Evolutionary conservation across 2,888 invertebrate species (phyloP).

Genomic region (Lasioglossum marginatum): DNA sequence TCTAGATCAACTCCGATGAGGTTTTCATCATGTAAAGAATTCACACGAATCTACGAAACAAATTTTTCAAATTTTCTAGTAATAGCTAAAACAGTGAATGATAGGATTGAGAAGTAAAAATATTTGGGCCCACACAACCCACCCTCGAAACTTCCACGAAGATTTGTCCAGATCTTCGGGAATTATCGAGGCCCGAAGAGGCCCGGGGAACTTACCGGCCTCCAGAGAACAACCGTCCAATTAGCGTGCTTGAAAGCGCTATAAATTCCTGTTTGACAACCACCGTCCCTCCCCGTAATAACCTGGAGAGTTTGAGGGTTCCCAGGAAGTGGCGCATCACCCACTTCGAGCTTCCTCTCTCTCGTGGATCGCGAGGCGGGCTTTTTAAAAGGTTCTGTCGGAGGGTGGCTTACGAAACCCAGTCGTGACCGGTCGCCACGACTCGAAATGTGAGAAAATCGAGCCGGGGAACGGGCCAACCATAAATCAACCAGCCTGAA

Average conservation of each 20-base stretch:
- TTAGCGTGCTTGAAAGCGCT: constrained; percentile 33
- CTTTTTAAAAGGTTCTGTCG: neutral
- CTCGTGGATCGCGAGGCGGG: neutral
- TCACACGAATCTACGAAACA: too few relatives aligned
- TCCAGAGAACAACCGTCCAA: constrained; percentile 33
- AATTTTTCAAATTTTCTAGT: neutral
- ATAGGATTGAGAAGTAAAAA: neutral
- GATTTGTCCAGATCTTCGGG: constrained; percentile 20
- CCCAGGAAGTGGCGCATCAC: constrained; percentile 35
- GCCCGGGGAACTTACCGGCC: constrained; percentile 1
- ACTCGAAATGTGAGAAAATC: constrained; percentile 66
- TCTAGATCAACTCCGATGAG: too few relatives aligned
- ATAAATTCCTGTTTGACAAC: constrained; percentile 46
- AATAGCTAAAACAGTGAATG: neutral
- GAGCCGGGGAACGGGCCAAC: constrained; percentile 39
- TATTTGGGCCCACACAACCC: neutral
- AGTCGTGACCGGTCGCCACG: constrained; percentile 58
- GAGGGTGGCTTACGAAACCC: neutral
- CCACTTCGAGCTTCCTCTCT: constrained; percentile 29
- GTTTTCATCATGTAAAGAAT: too few relatives aligned
- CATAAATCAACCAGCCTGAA: constrained; percentile 60
- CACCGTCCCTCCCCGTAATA: constrained; percentile 28
- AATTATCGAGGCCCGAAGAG: constrained; percentile 17
- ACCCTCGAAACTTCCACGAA: constrained; percentile 12
- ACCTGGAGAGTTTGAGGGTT: neutral